Percentiles rank a stretch among this genome's conserved stretches.
Conservation (phyloP, 2,113 vertebrate species). For the Edolisoma coerulescens region DNA sequence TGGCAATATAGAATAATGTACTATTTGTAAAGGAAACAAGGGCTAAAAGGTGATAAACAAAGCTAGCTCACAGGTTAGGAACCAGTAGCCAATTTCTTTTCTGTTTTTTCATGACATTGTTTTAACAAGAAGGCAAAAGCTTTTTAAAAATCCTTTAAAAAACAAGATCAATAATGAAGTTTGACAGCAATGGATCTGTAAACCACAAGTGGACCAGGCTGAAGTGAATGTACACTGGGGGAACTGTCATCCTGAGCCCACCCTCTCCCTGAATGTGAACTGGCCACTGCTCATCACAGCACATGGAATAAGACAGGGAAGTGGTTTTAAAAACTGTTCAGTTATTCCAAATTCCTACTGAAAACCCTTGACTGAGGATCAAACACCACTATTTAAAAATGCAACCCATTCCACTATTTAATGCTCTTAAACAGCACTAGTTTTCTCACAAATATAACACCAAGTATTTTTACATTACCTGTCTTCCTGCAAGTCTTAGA, state of each 20-base stretch:
- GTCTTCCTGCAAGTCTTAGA: not conserved
- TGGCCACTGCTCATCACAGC: not conserved
- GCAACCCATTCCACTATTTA: not conserved
- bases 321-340: not conserved
- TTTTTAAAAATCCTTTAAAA: not conserved
- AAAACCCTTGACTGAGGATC: not conserved
- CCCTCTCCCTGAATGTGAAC: fast-evolving
- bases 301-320: not conserved
- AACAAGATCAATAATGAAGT: not conserved
- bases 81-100: not conserved
- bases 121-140: not conserved
- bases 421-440: not conserved
- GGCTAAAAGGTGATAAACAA: not conserved
- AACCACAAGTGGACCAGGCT: fast-evolving
- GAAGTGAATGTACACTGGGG: not conserved
- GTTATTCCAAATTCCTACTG: not conserved
- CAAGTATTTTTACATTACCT: not conserved
- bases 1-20: not conserved
- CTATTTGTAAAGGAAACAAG: not conserved
- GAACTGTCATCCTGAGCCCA: not conserved
- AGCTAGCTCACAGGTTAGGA: not conserved
- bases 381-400: not conserved
- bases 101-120: not conserved
- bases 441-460: not conserved
- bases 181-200: not conserved